A percentile compares a stretch with the other conserved stretches of the same genome.
phyloP scores from a whole-genome alignment of 2,888 invertebrate genomes.

The Calliopum simillimum region DNA sequence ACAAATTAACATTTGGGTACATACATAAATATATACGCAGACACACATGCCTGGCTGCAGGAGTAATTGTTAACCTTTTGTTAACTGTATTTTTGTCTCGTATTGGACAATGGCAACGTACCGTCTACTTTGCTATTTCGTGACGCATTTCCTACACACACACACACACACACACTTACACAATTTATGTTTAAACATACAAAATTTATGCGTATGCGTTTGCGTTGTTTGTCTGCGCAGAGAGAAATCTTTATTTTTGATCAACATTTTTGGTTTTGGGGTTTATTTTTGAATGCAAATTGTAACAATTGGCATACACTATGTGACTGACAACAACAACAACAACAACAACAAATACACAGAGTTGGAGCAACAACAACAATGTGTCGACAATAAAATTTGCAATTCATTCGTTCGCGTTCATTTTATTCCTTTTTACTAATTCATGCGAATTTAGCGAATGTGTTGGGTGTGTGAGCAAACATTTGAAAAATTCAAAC shows the following conservation, averaged over 20 bases:
- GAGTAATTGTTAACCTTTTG: conserved; percentile 2
- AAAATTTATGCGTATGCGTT: neutral
- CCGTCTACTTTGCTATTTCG: too few species aligned
- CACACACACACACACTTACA: neutral
- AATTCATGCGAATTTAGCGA: conserved; percentile 1
- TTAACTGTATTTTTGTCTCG: neutral
- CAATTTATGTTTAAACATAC: neutral
- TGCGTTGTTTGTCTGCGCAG: neutral
- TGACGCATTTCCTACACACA: neutral
- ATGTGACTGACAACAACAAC: conserved; percentile 2
- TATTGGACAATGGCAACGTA: too few species aligned
- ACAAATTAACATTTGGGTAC: conserved; percentile 58
- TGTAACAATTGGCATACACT: neutral
- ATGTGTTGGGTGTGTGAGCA: neutral
- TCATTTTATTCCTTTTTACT: conserved; percentile 1
- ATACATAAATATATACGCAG: neutral
- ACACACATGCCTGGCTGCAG: too few species aligned
- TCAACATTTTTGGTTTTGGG: neutral
- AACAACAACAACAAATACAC: conserved; percentile 2
- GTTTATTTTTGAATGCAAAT: neutral
- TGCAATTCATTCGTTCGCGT: conserved; percentile 26
- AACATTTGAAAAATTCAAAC: neutral
- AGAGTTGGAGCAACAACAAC: neutral
- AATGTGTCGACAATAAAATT: conserved; percentile 16
- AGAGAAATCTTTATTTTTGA: conserved; percentile 6